These are phyloP conservation scores for Ellobium chinense DNA, from an alignment of 2,888 invertebrate genomes.

Conservation along the genomic window DNA sequence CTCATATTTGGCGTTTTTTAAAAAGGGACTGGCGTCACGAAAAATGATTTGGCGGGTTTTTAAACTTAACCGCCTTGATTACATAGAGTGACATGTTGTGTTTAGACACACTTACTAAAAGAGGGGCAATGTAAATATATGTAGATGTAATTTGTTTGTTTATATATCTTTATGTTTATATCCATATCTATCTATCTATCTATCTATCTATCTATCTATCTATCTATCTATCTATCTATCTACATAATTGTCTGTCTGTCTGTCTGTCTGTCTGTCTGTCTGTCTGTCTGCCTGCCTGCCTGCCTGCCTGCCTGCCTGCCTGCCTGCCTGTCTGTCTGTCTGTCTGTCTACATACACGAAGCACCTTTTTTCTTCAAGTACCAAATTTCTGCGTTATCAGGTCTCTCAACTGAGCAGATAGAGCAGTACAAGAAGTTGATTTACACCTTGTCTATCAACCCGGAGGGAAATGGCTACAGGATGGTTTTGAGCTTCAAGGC, in stretches of 20 bases:
- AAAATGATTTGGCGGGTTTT: no score
- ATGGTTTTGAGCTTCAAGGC: slow-evolving; percentile 24
- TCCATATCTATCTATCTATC: neutral
- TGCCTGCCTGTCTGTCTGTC: neutral
- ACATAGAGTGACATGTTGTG: no score
- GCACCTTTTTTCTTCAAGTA: no score
- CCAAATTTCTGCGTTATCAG: no score
- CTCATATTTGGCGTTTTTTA: no score
- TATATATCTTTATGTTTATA: neutral
- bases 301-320: neutral
- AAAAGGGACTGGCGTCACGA: no score
- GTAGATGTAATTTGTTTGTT: neutral
- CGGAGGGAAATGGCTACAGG: slow-evolving; percentile 12
- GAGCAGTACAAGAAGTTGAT: slow-evolving; percentile 19
- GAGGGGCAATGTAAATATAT: no score
- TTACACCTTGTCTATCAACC: slow-evolving; percentile 1
- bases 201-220: neutral
- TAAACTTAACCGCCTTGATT: no score
- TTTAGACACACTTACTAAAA: no score
- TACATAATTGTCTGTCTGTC: neutral
- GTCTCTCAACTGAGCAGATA: slow-evolving; percentile 18
- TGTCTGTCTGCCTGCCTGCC: neutral
- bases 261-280: slow-evolving; percentile 15
- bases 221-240: neutral
- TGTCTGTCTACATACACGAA: no score